A percentile compares a stretch with the other conserved stretches of the same genome.
Evolutionary conservation across 2,888 invertebrate species (phyloP).

Genomic region (Fragum whitleyi): DNA sequence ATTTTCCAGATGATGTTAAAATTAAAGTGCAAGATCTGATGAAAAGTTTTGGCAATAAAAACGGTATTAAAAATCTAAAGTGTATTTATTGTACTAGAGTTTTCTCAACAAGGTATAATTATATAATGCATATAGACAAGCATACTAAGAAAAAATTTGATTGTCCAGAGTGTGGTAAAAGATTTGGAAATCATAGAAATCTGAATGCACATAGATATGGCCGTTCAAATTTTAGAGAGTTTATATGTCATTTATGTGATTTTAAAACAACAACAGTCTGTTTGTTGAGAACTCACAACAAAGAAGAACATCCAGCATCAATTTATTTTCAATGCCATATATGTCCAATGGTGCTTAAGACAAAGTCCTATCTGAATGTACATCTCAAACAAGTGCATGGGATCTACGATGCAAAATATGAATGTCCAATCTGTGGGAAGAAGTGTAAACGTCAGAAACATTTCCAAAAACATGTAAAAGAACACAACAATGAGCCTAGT

Average conservation of each 20-base stretch:
- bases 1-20: conserved; percentile 3
- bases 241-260: conserved; percentile 40
- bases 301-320: conserved; percentile 28
- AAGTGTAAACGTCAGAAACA: conserved; percentile 13
- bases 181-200: conserved; percentile 30
- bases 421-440: conserved; percentile 40
- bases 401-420: conserved; percentile 38
- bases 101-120: conserved; percentile 22
- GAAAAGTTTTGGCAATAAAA: background rate
- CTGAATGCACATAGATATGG: conserved; percentile 37
- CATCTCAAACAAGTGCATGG: conserved; percentile 38
- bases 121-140: conserved; percentile 29
- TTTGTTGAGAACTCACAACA: conserved; percentile 33
- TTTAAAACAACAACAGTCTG: conserved; percentile 32
- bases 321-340: conserved; percentile 36
- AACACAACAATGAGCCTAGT: conserved; percentile 2
- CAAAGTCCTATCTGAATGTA: conserved; percentile 48
- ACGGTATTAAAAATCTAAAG: background rate
- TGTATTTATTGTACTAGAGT: conserved; percentile 29
- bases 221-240: conserved; percentile 14
- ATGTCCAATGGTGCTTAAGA: conserved; percentile 38
- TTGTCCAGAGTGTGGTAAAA: conserved; percentile 45
- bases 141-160: conserved; percentile 43
- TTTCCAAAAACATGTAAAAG: conserved; percentile 32
- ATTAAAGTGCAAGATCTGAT: background rate